phyloP scores from a whole-genome alignment of 2,888 invertebrate species.

The Rhopalosiphum nymphaeae region DNA sequence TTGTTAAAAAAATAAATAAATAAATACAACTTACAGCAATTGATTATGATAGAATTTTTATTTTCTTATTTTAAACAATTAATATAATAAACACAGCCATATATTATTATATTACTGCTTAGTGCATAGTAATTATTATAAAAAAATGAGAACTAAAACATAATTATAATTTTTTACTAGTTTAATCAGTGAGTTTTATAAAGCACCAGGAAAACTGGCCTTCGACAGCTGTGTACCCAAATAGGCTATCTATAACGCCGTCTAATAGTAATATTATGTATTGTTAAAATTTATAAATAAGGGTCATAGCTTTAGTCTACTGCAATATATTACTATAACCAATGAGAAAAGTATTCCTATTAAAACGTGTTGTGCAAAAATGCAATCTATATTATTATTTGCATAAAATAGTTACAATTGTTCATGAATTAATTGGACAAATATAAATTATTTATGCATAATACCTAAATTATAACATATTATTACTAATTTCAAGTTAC shows the following conservation, averaged over 20 bases:
- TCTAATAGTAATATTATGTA: not conserved
- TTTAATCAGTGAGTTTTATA: not conserved
- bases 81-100: not conserved
- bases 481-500: not conserved
- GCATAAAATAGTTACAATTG: not conserved
- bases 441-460: not conserved
- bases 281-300: not conserved
- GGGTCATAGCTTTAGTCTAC: not conserved
- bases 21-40: not conserved
- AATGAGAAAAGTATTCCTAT: not conserved
- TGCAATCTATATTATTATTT: not conserved
- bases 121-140: not conserved
- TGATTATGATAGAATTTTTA: not conserved
- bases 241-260: not conserved
- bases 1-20: not conserved
- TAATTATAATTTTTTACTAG: not conserved
- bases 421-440: not conserved
- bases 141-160: not conserved
- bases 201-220: not conserved
- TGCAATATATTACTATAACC: not conserved
- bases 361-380: not conserved
- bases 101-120: not conserved
- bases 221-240: not conserved
- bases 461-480: not conserved
- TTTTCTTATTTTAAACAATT: not conserved